Percentiles rank a stretch among this genome's conserved stretches.
phyloP scores from a whole-genome alignment of 1,140 invertebrate genomes.

The Trichomalopsis sarcophagae region DNA sequence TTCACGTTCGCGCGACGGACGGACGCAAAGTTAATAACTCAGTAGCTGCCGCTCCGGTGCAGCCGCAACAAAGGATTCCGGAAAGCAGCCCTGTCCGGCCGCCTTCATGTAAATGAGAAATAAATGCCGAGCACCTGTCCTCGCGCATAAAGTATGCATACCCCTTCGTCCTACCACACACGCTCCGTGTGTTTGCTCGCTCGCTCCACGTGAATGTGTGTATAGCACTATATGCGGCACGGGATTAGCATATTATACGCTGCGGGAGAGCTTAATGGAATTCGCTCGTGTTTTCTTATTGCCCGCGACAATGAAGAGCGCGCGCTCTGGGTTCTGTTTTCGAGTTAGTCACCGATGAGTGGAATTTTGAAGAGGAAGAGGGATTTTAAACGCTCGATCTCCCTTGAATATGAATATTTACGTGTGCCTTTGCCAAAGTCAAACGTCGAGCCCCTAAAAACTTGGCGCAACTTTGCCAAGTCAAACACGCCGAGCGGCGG shows the following conservation, averaged over 20 bases:
- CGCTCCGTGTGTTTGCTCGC: not conserved
- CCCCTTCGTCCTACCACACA: not conserved
- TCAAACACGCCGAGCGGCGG: not conserved
- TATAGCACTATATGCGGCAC: not conserved
- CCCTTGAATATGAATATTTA: too few relatives aligned
- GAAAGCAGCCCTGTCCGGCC: slow-evolving; percentile 45
- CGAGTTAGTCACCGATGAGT: too few relatives aligned
- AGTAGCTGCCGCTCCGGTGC: slow-evolving; percentile 46
- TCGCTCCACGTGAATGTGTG: too few relatives aligned
- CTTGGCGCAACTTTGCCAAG: not conserved
- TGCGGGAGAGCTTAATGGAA: slow-evolving; percentile 26
- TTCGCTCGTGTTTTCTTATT: slow-evolving; percentile 17
- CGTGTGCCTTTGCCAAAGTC: not conserved
- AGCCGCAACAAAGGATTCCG: slow-evolving; percentile 58
- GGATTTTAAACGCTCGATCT: too few relatives aligned
- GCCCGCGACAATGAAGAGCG: not conserved
- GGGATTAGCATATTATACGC: not conserved
- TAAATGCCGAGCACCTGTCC: slow-evolving; percentile 63
- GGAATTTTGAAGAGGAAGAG: too few relatives aligned
- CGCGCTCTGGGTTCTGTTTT: too few relatives aligned
- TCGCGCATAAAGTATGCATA: slow-evolving; percentile 55
- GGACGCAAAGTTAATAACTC: slow-evolving; percentile 61
- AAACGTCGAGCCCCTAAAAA: not conserved
- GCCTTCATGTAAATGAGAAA: slow-evolving; percentile 64
- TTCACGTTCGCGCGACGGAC: slow-evolving; percentile 50